Base-by-base conservation (phyloP, 2,797 vertebrate species). In the Gambelia wislizenii region DNA sequence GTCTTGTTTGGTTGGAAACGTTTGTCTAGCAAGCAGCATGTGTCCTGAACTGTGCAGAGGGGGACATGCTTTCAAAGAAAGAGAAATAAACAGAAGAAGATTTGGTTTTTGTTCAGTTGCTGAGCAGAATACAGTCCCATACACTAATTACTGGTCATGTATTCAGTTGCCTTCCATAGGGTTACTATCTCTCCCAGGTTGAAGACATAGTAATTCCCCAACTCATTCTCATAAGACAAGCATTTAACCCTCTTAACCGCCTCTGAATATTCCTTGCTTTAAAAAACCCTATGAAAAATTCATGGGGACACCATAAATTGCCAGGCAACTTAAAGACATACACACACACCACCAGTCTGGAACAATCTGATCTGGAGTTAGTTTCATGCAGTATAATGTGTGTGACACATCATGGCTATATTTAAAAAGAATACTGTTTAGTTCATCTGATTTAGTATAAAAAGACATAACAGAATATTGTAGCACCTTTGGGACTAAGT, bases 51-150 rank as follows among this genome's bases (percentile, higher is more conserved):
- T 72, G 74, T 25, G 91, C 91, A 84, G 91, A 94, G 91, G 91
- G 0, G 93, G 91, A 33, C 42, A 76, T 27, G 44, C 96, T 96
- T 97, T 97, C 96, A 95, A 97, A 96, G 96, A 97, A 97, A 96
- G 92, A 92, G 93, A 87, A 91, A 93, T 92, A 87, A 90, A 93
- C 92, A 85, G 92, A 93, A 64, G 78, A 90, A 74, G 81, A 56
- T 59, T 78, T 33, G 0, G 0, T 79, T 0, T 0, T 78, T 86
- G 88, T 87, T 87, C 88, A 94, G 88, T 85, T 61, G 61, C 47
- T n/a, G 89, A 90, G 89, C 88, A 89, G 89, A 93, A 91, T 93
- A 90, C 85, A 91, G 72, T 88, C 87, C 87, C 87, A 89, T 54
- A 33, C 1, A 14, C 1, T 4, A 7, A 0, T 91, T 91, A 76